phyloP scores from a whole-genome alignment of 2,888 invertebrate genomes.

The Ochropleura leucogaster region DNA sequence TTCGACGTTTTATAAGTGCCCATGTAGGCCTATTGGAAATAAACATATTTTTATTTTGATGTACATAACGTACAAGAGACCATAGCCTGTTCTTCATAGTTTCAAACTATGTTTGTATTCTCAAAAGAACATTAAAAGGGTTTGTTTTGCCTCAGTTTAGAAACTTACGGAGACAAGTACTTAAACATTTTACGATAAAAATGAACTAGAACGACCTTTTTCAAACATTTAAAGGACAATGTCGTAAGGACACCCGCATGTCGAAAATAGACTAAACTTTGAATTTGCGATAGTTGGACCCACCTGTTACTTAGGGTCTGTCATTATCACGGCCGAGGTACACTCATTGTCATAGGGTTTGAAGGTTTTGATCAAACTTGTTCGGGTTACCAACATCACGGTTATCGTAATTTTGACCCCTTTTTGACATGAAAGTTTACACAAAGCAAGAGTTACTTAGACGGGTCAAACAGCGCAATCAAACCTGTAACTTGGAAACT shows the following conservation, averaged over 20 bases:
- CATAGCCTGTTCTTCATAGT: background rate
- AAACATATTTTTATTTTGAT: too few species aligned
- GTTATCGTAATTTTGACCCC: conserved; percentile 31
- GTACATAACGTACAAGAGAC: background rate
- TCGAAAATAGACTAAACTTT: conserved; percentile 58
- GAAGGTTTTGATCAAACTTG: conserved; percentile 53
- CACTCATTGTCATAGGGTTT: conserved; percentile 52
- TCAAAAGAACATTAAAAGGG: conserved; percentile 1
- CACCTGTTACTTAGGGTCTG: conserved; percentile 61
- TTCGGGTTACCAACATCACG: conserved; percentile 24
- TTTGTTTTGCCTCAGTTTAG: background rate
- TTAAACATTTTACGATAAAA: conserved; percentile 8
- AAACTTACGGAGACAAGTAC: background rate
- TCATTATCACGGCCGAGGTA: conserved; percentile 43
- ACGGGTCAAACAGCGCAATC: background rate
- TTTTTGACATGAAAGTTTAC: conserved; percentile 12
- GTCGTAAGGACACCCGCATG: conserved; percentile 38
- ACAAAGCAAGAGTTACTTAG: background rate
- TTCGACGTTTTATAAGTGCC: too few species aligned
- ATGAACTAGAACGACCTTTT: conserved; percentile 1
- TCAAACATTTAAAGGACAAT: conserved; percentile 20
- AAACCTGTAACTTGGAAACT: background rate
- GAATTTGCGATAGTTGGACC: conserved; percentile 57
- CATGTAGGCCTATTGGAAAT: too few species aligned
- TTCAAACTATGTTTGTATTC: background rate